Base-by-base conservation (phyloP, 2,797 vertebrate species). In the Ibycter americanus region DNA sequence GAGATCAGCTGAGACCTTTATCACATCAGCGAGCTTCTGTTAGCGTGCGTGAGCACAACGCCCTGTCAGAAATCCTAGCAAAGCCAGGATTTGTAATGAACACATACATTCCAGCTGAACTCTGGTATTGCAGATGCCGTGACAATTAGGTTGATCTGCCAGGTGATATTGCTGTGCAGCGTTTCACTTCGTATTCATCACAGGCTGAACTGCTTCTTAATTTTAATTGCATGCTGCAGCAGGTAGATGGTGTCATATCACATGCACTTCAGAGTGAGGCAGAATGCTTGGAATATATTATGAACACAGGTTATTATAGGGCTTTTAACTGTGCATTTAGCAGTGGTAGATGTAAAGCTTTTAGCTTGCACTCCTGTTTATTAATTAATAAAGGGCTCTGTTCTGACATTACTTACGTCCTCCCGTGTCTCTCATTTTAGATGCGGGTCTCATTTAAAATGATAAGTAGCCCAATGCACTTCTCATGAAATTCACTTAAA, bases 271-370 rank as follows among this genome's bases (percentile, higher is more conserved):
- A 15, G 83, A 93, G 91, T 29, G 0, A 76, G 92, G 89, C 13
- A 12, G 87, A 52, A 61, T 15, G 70, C 93, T 74, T 27, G 88
- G 94, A 92, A 95, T 94, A 18, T 23, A 62, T 95, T 65, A 87
- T 66, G 91, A 91, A 31, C 59, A 14, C 9, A 19, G 91, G 94
- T 95, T 89, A 77, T 96, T 95, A 85, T 13, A 62, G 78, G 86
- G 90, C 94, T 97, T 95, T 96, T 97, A 96, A 89, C 93, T 36
- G 66, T 56, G 91, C 95, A n/a, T 97, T 97, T 96, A 97, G 85
- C 90, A 56, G 77, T 13, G 83, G 83, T 86, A 59, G 81, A 84
- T 70, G 80, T 92, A 63, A 82, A 82, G 95, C 95, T 95, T 90
- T 94, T 83, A 87, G 94, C 95, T 77, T 76, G 90, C 83, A 13